A percentile compares a stretch with the other conserved stretches of the same genome.
Conservation (phyloP, 2,113 vertebrate species). For the Narcine bancroftii region DNA sequence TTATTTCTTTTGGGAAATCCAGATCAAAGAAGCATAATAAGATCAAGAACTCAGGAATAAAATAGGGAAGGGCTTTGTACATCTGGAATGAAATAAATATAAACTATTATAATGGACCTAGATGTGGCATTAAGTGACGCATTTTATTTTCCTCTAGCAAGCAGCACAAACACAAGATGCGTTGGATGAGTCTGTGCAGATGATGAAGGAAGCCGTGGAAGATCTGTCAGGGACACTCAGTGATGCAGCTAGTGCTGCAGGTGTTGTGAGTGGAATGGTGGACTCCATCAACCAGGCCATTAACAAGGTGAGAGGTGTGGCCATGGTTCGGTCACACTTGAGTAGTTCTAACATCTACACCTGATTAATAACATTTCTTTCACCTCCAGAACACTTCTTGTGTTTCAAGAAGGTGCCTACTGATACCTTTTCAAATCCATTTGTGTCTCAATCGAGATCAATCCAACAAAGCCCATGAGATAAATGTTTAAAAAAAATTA, state of each 20-base stretch:
- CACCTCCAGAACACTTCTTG: no score
- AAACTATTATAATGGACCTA: neutral
- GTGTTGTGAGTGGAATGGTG: slow-evolving; percentile 92
- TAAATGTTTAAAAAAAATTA: no score
- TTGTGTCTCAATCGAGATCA: neutral
- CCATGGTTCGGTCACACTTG: neutral
- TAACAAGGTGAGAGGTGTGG: slow-evolving; percentile 63
- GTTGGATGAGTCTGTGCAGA: slow-evolving; percentile 87
- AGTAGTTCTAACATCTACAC: no score
- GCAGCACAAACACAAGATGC: slow-evolving; percentile 90
- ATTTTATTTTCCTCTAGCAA: slow-evolving; percentile 50
- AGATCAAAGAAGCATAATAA: neutral
- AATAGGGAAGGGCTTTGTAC: neutral
- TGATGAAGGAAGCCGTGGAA: slow-evolving; percentile 96
- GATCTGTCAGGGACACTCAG: slow-evolving; percentile 81
- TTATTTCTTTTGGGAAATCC: neutral
- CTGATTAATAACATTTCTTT: no score
- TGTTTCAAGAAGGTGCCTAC: neutral
- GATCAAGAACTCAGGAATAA: neutral
- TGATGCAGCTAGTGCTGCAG: slow-evolving; percentile 82
- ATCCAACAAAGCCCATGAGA: no score
- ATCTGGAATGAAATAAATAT: neutral
- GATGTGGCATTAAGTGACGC: neutral
- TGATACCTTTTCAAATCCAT: neutral
- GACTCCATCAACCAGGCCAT: slow-evolving; percentile 88